phyloP scores from a whole-genome alignment of 1,140 invertebrate species.

The Caenorhabditis tropicalis region DNA sequence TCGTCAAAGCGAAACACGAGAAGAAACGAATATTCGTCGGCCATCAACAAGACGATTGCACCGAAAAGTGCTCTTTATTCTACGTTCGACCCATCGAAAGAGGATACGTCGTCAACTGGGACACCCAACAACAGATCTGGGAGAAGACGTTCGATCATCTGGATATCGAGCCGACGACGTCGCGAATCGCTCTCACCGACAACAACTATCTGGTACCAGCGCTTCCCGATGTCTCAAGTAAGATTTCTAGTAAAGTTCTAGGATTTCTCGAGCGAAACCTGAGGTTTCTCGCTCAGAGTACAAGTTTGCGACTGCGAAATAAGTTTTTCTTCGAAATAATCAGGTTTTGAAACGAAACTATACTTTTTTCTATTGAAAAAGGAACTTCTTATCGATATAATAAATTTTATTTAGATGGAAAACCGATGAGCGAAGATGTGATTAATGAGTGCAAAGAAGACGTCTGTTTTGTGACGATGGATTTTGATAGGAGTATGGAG shows the following conservation, averaged over 20 bases:
- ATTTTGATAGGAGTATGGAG: no score
- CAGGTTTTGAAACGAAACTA: no score
- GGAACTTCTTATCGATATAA: no score
- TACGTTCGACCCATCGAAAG: conserved; percentile 93
- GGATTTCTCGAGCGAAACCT: no score
- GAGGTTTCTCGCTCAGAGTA: no score
- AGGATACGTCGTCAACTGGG: conserved; percentile 84
- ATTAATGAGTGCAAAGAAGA: no score
- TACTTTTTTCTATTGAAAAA: no score
- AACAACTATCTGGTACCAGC: conserved; percentile 91
- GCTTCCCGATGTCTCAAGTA: conserved; percentile 89
- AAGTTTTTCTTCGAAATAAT: no score
- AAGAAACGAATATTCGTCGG: conserved; percentile 89
- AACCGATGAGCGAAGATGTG: conserved; percentile 95
- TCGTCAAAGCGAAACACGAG: conserved; percentile 97
- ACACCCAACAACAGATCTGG: conserved; percentile 93
- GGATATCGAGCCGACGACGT: conserved; percentile 77
- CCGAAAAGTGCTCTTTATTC: conserved; percentile 91
- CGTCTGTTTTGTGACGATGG: no score
- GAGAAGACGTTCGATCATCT: conserved; percentile 92
- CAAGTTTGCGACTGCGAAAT: no score
- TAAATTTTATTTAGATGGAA: conserved; percentile 97
- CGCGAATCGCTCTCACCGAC: conserved; percentile 82
- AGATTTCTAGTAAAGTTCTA: no score
- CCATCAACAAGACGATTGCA: conserved; percentile 89